phyloP scores from a whole-genome alignment of 2,797 vertebrate genomes.

The Eupleurogrammus muticus region DNA sequence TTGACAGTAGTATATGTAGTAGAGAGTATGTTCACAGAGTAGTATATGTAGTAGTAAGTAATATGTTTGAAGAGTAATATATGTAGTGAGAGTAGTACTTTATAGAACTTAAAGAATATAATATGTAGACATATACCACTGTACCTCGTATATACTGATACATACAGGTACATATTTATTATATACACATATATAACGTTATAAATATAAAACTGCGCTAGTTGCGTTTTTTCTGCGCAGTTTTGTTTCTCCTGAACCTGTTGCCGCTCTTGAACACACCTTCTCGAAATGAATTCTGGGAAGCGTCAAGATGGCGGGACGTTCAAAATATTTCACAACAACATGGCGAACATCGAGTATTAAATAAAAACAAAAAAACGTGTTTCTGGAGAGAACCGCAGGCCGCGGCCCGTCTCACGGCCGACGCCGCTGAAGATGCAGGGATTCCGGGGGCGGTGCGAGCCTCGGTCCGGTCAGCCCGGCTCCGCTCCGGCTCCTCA shows the following conservation, averaged over 20 bases:
- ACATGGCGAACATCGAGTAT: not conserved
- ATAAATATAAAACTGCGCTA: no score
- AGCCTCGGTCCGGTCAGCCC: not conserved
- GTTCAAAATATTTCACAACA: slow-evolving; percentile 20
- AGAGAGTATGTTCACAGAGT: no score
- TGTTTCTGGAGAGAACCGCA: fast-evolving
- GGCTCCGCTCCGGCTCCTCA: not conserved
- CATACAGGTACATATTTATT: no score
- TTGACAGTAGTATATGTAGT: no score
- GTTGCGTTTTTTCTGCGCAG: slow-evolving; percentile 19
- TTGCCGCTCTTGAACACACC: not conserved
- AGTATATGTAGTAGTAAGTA: no score
- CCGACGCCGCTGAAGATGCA: slow-evolving; percentile 23
- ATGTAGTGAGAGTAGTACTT: no score
- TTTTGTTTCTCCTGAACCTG: slow-evolving; percentile 18
- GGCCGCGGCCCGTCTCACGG: fast-evolving
- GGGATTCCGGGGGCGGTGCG: not conserved
- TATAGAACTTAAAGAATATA: no score
- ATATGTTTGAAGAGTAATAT: no score
- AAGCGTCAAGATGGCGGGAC: slow-evolving; percentile 69
- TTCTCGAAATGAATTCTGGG: slow-evolving; percentile 46
- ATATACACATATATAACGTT: no score
- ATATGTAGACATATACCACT: no score
- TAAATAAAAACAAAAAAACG: not conserved
- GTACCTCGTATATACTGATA: no score